Conservation (phyloP, 2,113 vertebrate genomes). For the Eptatretus burgeri region DNA sequence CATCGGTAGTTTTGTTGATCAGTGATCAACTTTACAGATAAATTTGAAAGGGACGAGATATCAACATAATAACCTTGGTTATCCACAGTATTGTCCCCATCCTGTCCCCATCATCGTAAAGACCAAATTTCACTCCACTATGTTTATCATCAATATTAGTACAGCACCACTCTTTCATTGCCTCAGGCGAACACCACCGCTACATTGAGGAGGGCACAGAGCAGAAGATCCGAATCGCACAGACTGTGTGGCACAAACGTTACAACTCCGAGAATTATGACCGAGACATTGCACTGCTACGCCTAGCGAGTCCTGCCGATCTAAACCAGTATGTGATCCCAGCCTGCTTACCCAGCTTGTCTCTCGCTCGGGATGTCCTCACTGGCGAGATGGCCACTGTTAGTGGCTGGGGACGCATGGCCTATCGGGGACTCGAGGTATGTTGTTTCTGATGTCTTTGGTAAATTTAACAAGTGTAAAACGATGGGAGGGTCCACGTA, state of each 20-base stretch:
- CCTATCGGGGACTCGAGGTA: slow-evolving; percentile 18
- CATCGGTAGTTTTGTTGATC: too few relatives aligned
- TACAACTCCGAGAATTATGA: slow-evolving; percentile 24
- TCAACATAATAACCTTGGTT: too few relatives aligned
- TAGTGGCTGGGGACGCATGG: slow-evolving; percentile 47
- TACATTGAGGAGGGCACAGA: neutral
- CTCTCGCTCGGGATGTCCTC: slow-evolving; percentile 47
- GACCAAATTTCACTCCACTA: too few relatives aligned
- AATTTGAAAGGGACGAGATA: too few relatives aligned
- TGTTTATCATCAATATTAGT: too few relatives aligned
- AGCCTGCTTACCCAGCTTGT: slow-evolving; percentile 36
- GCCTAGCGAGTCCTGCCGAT: slow-evolving; percentile 24
- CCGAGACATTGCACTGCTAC: slow-evolving; percentile 58
- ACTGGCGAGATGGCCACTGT: slow-evolving; percentile 33
- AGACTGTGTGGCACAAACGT: slow-evolving; percentile 17
- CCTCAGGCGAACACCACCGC: slow-evolving; percentile 2
- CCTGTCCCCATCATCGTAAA: too few relatives aligned
- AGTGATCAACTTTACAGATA: too few relatives aligned
- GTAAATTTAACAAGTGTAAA: too few relatives aligned
- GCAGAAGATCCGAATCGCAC: neutral
- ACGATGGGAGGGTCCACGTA: too few relatives aligned
- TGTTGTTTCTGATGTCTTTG: neutral
- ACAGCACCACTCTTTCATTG: too few relatives aligned
- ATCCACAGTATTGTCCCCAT: too few relatives aligned
- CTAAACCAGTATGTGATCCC: slow-evolving; percentile 33